These are phyloP conservation scores for Chrysopa pallens DNA, from an alignment of 1,140 invertebrate genomes.

Conservation along the genomic window DNA sequence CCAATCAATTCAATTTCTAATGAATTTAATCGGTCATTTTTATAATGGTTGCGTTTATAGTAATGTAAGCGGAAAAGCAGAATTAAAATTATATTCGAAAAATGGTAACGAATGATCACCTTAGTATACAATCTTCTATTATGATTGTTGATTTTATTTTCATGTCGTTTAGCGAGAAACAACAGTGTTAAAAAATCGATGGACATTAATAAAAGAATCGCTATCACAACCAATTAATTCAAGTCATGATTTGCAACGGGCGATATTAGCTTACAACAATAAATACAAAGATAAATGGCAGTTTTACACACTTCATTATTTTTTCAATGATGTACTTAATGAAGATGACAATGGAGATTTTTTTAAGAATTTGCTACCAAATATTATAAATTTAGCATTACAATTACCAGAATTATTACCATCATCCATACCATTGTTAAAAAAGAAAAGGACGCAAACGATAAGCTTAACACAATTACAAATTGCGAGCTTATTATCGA, in stretches of 20 bases:
- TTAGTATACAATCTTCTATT: too few relatives aligned
- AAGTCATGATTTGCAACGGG: constrained; percentile 47
- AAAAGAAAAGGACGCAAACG: constrained; percentile 31
- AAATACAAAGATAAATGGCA: constrained; percentile 49
- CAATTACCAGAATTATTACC: constrained; percentile 58
- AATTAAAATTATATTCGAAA: too few relatives aligned
- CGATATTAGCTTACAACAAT: constrained; percentile 62
- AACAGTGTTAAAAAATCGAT: constrained; percentile 36
- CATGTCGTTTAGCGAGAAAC: too few relatives aligned
- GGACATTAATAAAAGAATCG: constrained; percentile 57
- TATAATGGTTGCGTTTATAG: too few relatives aligned
- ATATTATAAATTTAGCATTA: constrained; percentile 60
- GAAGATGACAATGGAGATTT: constrained; percentile 54
- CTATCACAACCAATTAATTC: constrained; percentile 44
- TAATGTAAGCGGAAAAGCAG: too few relatives aligned
- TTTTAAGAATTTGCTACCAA: constrained; percentile 56
- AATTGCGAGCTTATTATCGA: constrained; percentile 72
- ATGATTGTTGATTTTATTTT: too few relatives aligned
- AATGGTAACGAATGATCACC: too few relatives aligned
- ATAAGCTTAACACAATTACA: constrained; percentile 69
- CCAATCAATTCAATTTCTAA: too few relatives aligned
- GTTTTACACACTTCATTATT: constrained; percentile 48
- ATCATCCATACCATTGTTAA: constrained; percentile 60
- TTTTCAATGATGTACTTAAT: constrained; percentile 56
- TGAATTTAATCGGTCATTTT: too few relatives aligned